phyloP scores from a whole-genome alignment of 2,113 vertebrate genomes.

The Thalassarche chlororhynchos region DNA sequence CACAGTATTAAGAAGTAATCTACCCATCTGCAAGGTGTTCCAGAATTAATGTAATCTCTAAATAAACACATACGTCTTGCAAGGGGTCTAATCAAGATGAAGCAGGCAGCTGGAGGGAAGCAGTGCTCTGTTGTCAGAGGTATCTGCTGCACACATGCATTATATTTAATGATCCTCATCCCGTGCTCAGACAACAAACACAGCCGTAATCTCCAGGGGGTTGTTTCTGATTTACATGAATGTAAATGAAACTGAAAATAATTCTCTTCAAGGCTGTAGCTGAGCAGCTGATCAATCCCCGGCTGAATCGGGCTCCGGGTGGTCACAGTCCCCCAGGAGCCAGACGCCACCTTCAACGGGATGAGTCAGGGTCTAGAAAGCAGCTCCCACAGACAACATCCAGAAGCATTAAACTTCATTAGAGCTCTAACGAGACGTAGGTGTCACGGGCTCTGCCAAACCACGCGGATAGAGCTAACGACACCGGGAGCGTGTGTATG shows the following conservation, averaged over 20 bases:
- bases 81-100: not conserved
- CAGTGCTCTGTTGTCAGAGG: fast-evolving
- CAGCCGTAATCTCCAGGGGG: not conserved
- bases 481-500: fast-evolving
- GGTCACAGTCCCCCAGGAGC: not conserved
- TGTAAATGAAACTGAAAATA: not conserved
- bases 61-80: not conserved
- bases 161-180: not conserved
- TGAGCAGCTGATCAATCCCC: not conserved
- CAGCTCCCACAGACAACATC: not conserved
- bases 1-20: no score
- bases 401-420: not conserved
- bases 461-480: not conserved
- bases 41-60: not conserved
- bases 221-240: fast-evolving
- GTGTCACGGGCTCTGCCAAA: not conserved
- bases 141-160: not conserved
- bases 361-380: not conserved
- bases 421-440: not conserved
- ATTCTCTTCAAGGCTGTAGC: fast-evolving
- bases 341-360: not conserved
- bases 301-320: not conserved
- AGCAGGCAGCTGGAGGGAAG: not conserved
- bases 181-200: not conserved
- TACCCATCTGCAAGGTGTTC: not conserved